Conservation (phyloP, 2,113 vertebrate species). For the Apaloderma vittatum region DNA sequence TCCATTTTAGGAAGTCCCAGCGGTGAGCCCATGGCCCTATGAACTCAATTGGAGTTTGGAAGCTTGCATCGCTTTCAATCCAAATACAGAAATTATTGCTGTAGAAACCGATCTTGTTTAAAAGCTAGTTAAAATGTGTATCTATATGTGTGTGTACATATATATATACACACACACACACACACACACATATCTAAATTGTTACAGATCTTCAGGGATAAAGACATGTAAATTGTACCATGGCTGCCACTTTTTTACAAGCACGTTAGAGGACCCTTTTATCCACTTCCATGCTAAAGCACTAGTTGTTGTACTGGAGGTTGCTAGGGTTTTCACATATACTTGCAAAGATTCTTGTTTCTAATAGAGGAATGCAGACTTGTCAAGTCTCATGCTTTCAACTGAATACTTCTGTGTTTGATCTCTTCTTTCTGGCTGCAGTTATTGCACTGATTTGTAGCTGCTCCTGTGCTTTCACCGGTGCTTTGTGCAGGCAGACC, state of each 20-base stretch:
- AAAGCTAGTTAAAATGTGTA: not conserved
- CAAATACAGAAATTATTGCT: not conserved
- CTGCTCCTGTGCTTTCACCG: not conserved
- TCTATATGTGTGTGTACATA: not conserved
- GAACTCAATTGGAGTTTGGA: not conserved
- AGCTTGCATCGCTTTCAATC: not conserved
- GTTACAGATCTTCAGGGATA: not conserved
- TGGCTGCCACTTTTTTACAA: not conserved
- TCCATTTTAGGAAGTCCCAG: not conserved
- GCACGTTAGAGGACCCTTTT: not conserved
- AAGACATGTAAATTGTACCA: not conserved
- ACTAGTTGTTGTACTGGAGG: not conserved
- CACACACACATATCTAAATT: not conserved
- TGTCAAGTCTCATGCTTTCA: not conserved
- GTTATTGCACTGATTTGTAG: not conserved
- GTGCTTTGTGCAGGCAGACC: not conserved
- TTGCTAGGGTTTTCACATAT: not conserved
- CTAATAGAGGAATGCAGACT: not conserved
- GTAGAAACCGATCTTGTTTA: not conserved
- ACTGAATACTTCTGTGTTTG: not conserved
- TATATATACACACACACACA: not conserved
- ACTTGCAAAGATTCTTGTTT: not conserved
- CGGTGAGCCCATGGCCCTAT: not conserved
- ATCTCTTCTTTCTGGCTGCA: not conserved
- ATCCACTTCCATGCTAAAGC: not conserved